Conservation (phyloP, 2,888 invertebrate genomes). For the Acleris laterana region DNA sequence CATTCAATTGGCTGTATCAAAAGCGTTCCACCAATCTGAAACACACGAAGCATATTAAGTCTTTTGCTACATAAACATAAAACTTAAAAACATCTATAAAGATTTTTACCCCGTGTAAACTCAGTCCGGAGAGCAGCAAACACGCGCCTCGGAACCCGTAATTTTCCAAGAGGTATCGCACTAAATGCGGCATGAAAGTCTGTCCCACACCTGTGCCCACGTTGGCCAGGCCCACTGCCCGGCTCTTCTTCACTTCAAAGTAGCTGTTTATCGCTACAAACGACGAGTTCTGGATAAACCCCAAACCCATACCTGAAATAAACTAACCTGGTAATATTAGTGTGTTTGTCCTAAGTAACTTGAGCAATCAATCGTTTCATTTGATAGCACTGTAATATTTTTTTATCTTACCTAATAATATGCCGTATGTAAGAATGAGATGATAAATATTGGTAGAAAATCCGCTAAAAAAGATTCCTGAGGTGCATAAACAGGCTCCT, state of each 20-base stretch:
- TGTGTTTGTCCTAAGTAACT: background rate
- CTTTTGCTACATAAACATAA: background rate
- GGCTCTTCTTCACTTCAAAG: constrained; percentile 87
- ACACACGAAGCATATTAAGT: background rate
- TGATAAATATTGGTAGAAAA: constrained; percentile 74
- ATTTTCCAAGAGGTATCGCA: constrained; percentile 86
- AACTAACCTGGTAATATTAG: constrained; percentile 22
- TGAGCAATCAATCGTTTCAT: constrained; percentile 10
- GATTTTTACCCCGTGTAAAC: constrained; percentile 85
- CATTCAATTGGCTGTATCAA: constrained; percentile 85
- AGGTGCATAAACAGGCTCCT: constrained; percentile 69
- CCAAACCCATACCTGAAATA: constrained; percentile 86
- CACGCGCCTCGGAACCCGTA: constrained; percentile 87
- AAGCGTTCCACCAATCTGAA: constrained; percentile 83
- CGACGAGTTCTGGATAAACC: constrained; percentile 88
- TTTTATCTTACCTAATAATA: constrained; percentile 65
- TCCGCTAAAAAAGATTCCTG: constrained; percentile 75
- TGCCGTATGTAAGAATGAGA: constrained; percentile 74
- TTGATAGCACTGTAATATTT: background rate
- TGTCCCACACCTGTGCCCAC: constrained; percentile 91
- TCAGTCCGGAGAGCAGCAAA: constrained; percentile 85
- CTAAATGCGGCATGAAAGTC: constrained; percentile 89
- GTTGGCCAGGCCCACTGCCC: constrained; percentile 90
- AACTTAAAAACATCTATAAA: background rate
- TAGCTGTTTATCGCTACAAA: constrained; percentile 90